Base-by-base conservation (phyloP, 2,797 vertebrate genomes). In the Manis pentadactyla region DNA sequence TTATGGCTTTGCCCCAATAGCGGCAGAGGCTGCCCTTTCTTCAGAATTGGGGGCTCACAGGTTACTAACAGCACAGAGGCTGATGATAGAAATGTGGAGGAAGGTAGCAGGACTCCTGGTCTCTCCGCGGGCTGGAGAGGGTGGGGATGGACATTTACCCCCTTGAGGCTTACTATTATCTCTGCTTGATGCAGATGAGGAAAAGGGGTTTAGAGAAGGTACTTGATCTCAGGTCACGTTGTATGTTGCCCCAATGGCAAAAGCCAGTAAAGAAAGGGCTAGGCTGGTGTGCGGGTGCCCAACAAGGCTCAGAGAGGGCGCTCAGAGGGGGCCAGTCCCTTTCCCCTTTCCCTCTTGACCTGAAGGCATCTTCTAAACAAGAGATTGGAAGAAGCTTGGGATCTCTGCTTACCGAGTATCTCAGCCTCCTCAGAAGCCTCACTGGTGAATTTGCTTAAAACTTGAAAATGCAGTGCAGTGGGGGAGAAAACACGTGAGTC, bases 121-220 rank as follows among this genome's bases (percentile, higher is more conserved):
- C 34, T 79, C 68, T 49, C 37, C 0, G 0, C 0, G 8, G 39
- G 63, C 12, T 11, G 46, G 46, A 39, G 29, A 23, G 4, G 7
- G 0, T 0, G 12, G 59, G 68, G 46, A 11, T 46, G 25, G 2
- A 4, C 74, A 8, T 59, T 77, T 71, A 81, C 0, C 14, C 49
- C 34, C 74, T 2, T 0, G 39, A 77, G 25, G 49, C 31, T 46
- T 39, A 37, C 81, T 29, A 2, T 63, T 13, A 53, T 42, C 63
- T 57, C 68, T 17, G 37, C 14, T 4, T 1, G 37, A 71, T 57
- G 51, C 68, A 79, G 64, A 29, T 1, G 31, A 79, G 53, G 64
- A 83, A 83, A 66, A 2, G 37, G 51, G 88, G 29, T 37, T 83
- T 23, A 19, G 74, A 69, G 59, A 64, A 64, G 27, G 51, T 31